Percentiles rank a stretch among this genome's conserved stretches.
These are phyloP conservation scores for Genyomyrus donnyi DNA, from an alignment of 2,113 vertebrate genomes.

Conservation along the genomic window DNA sequence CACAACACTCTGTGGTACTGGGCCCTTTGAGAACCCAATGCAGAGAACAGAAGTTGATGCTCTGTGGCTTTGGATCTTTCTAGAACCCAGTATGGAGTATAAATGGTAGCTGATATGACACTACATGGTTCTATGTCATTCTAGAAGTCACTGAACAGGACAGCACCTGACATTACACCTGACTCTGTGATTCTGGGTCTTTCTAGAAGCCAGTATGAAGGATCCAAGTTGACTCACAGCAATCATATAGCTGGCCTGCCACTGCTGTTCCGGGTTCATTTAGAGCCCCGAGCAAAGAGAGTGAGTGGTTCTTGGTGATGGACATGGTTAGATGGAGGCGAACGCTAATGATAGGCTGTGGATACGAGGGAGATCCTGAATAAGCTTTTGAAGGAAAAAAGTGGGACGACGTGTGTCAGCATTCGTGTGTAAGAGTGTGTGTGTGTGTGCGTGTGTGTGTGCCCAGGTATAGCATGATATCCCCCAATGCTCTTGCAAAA, in stretches of 20 bases:
- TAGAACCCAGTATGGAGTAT: background rate
- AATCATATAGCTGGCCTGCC: background rate
- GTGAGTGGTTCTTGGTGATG: background rate
- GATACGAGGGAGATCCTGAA: background rate
- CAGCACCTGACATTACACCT: background rate
- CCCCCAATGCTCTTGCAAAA: background rate
- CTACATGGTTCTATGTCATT: background rate
- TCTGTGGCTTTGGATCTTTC: background rate
- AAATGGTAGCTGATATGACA: background rate
- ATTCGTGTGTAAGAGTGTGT: background rate
- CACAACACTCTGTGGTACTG: background rate
- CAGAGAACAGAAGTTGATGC: background rate
- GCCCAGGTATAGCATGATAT: background rate
- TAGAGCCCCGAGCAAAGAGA: background rate
- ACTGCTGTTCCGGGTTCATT: background rate
- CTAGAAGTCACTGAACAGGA: background rate
- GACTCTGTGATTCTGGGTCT: background rate
- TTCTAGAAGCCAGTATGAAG: background rate
- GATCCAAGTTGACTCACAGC: background rate
- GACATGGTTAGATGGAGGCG: background rate
- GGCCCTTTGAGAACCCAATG: background rate
- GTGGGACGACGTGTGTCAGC: background rate
- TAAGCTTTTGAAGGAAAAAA: background rate
- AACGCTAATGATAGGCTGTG: background rate
- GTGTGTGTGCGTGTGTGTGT: background rate